A percentile compares a stretch with the other conserved stretches of the same genome.
Evolutionary conservation across 1,140 invertebrate genomes (phyloP).

Genomic region (Ostrea edulis): DNA sequence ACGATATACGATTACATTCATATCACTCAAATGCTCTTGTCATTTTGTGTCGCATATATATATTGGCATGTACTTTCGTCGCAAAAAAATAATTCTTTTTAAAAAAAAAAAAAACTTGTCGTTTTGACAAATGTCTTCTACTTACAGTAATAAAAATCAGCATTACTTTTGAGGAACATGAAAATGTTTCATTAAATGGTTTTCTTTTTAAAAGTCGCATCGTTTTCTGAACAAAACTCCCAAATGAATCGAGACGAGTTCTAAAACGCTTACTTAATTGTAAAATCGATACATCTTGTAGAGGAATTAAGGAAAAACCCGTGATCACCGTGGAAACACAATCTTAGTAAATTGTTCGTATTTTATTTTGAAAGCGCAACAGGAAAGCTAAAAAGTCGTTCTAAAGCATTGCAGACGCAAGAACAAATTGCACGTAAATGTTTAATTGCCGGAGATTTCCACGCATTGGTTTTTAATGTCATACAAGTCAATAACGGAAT

Average conservation of each 20-base stretch:
- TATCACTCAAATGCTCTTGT: no score
- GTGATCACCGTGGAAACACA: constrained; percentile 18
- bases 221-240: background rate
- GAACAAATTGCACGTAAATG: no score
- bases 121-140: no score
- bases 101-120: no score
- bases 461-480: no score
- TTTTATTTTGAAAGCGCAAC: background rate
- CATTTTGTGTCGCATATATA: no score
- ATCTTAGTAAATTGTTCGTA: background rate
- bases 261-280: constrained; percentile 12
- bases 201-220: background rate
- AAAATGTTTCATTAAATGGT: background rate
- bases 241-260: background rate
- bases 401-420: background rate
- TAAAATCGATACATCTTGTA: constrained; percentile 17
- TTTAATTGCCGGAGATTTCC: no score
- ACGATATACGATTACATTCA: no score
- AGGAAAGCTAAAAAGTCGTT: background rate
- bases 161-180: background rate
- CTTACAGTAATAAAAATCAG: no score
- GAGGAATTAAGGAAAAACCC: constrained; percentile 24
- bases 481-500: no score
- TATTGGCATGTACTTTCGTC: no score
- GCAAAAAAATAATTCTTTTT: no score